These are phyloP conservation scores for Drosophila parabipectinata DNA, from an alignment of 1,140 invertebrate genomes.

Conservation along the genomic window DNA sequence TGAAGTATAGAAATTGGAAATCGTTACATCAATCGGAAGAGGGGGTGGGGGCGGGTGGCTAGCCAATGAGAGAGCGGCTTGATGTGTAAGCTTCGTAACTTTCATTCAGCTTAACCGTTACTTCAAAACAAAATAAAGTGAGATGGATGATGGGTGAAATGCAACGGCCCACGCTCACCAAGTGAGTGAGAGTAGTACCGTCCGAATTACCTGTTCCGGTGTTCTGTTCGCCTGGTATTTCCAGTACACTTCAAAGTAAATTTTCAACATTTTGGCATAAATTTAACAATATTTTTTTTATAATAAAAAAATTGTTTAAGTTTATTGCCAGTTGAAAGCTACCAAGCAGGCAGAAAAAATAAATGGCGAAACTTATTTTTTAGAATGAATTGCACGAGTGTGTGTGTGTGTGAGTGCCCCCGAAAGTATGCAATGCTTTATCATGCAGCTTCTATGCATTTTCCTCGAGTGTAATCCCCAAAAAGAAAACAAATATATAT, in stretches of 20 bases:
- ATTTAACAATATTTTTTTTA: not conserved
- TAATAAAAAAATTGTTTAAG: not conserved
- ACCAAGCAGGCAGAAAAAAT: not conserved
- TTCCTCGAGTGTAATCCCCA: not conserved
- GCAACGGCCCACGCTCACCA: too few species aligned
- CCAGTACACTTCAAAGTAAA: not conserved
- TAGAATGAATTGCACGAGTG: too few species aligned
- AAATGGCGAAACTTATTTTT: not conserved
- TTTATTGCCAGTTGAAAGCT: not conserved
- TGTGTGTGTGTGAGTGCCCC: too few species aligned
- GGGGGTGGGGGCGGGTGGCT: too few species aligned
- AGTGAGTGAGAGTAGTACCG: not conserved
- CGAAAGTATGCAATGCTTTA: too few species aligned
- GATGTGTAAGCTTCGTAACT: not conserved
- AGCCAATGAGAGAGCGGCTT: not conserved
- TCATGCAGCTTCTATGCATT: too few species aligned
- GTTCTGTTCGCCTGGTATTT: not conserved
- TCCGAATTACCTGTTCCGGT: not conserved
- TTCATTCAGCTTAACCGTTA: not conserved
- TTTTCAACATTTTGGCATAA: not conserved
- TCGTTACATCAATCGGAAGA: not conserved
- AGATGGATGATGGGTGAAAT: not conserved
- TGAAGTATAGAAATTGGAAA: not conserved
- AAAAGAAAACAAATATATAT: not conserved
- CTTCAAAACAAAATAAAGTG: not conserved